Base-by-base conservation (phyloP, 2,888 invertebrate species). In the Spodoptera exigua region DNA sequence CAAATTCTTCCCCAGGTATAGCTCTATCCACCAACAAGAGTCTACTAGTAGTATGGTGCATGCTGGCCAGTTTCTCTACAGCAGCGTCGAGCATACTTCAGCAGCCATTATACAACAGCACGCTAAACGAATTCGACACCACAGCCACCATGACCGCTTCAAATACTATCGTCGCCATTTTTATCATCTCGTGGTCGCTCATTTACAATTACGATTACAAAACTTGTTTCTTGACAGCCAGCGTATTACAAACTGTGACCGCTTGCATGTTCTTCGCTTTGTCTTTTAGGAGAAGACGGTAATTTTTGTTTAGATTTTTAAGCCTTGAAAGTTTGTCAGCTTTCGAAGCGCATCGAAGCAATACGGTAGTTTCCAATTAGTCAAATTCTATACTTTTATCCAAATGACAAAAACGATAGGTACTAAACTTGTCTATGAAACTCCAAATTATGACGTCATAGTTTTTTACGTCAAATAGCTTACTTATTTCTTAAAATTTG, bases 121-220 rank as follows among this genome's bases (percentile, higher is more conserved):
- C 91, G 0, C 75, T 93, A 3, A 92, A 92, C 76, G 93, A 94
- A 13, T 93, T 94, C 79, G 91, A 93, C 55, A 89, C 90, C 0
- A 93, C 93, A 0, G 94, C 93, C 3, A 93, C 94, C 1, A 88
- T 89, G 76, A 91, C 92, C 2, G 84, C 90, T 0, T 90, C 93
- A 0, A 94, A 93, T 72, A 81, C 86, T 0, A 70, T 93, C 3
- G 92, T 90, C 1, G 94, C 92, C 2, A 66, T 85, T 2, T 82
- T 87, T 52, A 76, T 94, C 10, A 86, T 93, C 82, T 67, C 84
- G 10, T 93, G 93, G 91, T 83, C 90, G 1, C 62, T 94, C 5
- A 69, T 78, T 0, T 85, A 84, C 47, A 93, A 92, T 61, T 93
- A 92, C 61, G 85, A 86, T 21, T 93, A 91, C 40, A 86, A 76